Base-by-base conservation (phyloP, 2,113 vertebrate genomes). In the Gavia stellata region DNA sequence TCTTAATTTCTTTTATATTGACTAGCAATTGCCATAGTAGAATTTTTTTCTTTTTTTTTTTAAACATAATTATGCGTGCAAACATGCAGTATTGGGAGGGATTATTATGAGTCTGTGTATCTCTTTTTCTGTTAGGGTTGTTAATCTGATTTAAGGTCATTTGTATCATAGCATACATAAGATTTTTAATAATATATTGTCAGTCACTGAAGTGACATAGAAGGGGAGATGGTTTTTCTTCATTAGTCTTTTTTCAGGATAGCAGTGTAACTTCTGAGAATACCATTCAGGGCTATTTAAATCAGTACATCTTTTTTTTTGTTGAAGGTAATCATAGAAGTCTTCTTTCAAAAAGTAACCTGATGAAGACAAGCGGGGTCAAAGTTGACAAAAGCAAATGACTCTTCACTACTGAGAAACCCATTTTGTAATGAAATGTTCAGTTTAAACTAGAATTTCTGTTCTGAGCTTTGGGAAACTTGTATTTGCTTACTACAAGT, bases 1-100 rank as follows among this genome's bases (percentile, higher is more conserved):
- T 95, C 97, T 96, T 79, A 95, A 95, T 96, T 91, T 81, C 21
- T 96, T 97, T 95, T 92, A 52, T 95, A 90, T 96, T 95, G 92
- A 55, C 38, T 94, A 92, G 52, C 24, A 92, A 86, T 96, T 97
- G 85, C 85, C 85, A 88, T 33, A 92, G 96, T 92, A 75, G 50
- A 96, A 18, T 26, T 5, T 55, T 58, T 20, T 13, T 29, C 34
- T 33, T 38, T 8, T 7, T 29, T 23, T 24, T 65, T 44, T 61
- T 42, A 42, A 75, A 55, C 15, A 23, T 90, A 84, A 94, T 97
- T 96, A 90, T 90, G 17, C 40, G 82, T 95, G 65, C 50, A 96
- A 96, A 93, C 47, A 91, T 33, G 44, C 28, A 90, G 36, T 65
- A 61, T 92, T 78, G 78, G 50, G 21, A 23, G 85, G 91, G 78